Percentiles rank a stretch among this genome's conserved stretches.
These are phyloP conservation scores for Archilochus colubris DNA, from an alignment of 2,113 vertebrate species.

Conservation along the genomic window DNA sequence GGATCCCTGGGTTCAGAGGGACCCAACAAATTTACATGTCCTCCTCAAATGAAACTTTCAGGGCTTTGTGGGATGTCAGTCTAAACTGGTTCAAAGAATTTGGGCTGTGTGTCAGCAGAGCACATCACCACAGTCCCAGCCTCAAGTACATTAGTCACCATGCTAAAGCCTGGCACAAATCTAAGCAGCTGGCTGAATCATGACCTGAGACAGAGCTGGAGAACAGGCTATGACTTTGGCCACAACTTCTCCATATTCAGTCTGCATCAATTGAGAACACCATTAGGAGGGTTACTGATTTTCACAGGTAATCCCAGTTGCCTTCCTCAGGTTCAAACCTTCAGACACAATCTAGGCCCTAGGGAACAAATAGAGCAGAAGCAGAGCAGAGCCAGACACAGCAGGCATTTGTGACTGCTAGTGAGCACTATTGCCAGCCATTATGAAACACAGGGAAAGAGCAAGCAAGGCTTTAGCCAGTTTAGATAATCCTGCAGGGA, in stretches of 20 bases:
- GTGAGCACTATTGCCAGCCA: constrained; percentile 18
- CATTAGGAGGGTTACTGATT: background rate
- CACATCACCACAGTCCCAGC: background rate
- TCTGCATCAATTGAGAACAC: background rate
- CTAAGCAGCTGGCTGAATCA: background rate
- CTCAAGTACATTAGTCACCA: rapidly evolving
- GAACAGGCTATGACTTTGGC: background rate
- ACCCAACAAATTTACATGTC: background rate
- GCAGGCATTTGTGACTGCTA: background rate
- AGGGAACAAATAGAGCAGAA: background rate
- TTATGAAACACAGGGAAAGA: background rate
- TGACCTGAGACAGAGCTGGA: background rate
- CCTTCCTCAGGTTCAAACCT: background rate
- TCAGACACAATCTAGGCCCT: background rate
- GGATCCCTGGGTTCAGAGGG: background rate
- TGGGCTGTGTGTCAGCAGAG: background rate
- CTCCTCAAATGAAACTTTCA: background rate
- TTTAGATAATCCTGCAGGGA: constrained; percentile 16
- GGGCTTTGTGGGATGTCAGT: background rate
- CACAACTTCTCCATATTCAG: background rate
- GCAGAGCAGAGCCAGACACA: background rate
- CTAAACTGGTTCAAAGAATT: background rate
- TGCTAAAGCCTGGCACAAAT: background rate
- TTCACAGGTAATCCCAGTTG: background rate
- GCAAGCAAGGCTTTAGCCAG: background rate